A percentile compares a stretch with the other conserved stretches of the same genome.
These are phyloP conservation scores for Nephrotoma appendiculata DNA, from an alignment of 2,888 invertebrate genomes.

Conservation along the genomic window DNA sequence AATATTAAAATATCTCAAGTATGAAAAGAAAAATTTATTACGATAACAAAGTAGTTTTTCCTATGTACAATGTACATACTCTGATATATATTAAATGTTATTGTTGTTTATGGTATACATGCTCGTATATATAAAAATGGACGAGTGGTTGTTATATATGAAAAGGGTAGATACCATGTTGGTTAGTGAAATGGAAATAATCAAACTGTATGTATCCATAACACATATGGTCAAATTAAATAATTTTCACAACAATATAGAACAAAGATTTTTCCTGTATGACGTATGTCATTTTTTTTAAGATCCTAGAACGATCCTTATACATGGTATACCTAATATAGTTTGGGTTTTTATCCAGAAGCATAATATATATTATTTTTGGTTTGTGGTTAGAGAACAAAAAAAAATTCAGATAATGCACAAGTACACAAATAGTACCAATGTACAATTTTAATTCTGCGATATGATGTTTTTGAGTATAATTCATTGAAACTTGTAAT, in stretches of 20 bases:
- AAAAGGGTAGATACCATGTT: not conserved
- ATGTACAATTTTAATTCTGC: no score
- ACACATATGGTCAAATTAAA: not conserved
- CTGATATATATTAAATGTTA: not conserved
- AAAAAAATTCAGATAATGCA: no score
- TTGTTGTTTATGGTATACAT: not conserved
- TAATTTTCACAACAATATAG: not conserved
- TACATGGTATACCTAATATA: no score
- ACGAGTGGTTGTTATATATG: not conserved
- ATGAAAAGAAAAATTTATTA: not conserved
- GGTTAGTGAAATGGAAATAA: not conserved
- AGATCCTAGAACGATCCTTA: not conserved
- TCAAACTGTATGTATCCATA: not conserved
- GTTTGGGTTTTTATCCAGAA: no score
- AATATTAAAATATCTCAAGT: not conserved
- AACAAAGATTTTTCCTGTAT: not conserved
- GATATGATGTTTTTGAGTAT: no score
- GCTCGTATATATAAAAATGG: not conserved
- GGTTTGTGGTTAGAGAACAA: no score
- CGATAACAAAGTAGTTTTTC: not conserved
- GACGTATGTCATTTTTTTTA: not conserved
- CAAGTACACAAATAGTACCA: no score
- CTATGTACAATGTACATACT: not conserved
- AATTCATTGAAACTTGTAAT: no score
- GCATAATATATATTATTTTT: no score